These are phyloP conservation scores for Phymanthus crucifer DNA, from an alignment of 92 coral and sea anemone genomes.

Conservation along the genomic window DNA sequence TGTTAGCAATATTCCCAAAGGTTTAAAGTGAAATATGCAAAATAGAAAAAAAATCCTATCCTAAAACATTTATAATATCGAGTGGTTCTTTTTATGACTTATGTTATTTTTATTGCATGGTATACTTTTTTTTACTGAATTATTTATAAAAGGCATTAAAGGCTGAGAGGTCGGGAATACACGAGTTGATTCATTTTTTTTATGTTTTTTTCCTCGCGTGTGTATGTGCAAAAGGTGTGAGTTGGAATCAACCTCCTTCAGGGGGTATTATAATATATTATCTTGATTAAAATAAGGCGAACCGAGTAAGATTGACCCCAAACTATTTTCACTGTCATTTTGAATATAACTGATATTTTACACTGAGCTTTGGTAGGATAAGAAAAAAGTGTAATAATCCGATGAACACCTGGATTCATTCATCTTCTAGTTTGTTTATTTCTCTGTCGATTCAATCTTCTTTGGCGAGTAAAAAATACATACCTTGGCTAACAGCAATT, in stretches of 20 bases:
- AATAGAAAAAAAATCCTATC: too few relatives aligned
- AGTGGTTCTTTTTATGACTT: too few relatives aligned
- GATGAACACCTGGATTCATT: constrained; percentile 12
- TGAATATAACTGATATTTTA: constrained; percentile 5
- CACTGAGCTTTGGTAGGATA: neutral
- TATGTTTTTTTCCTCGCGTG: neutral
- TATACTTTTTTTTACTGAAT: neutral
- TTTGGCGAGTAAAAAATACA: neutral
- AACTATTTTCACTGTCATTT: neutral
- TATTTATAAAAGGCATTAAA: neutral
- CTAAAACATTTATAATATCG: too few relatives aligned
- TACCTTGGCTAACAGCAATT: neutral
- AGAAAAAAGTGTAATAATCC: too few relatives aligned
- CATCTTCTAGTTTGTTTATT: neutral
- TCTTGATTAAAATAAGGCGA: neutral
- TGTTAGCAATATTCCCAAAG: too few relatives aligned
- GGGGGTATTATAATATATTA: neutral
- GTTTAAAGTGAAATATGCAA: too few relatives aligned
- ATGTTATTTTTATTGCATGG: neutral
- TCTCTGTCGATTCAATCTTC: neutral
- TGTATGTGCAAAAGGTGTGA: neutral
- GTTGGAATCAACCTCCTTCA: neutral
- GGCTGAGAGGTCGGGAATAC: neutral
- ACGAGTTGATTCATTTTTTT: neutral
- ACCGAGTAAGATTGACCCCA: neutral